These are phyloP conservation scores for Aratinga solstitialis DNA, from an alignment of 2,797 vertebrate species.

Conservation along the genomic window DNA sequence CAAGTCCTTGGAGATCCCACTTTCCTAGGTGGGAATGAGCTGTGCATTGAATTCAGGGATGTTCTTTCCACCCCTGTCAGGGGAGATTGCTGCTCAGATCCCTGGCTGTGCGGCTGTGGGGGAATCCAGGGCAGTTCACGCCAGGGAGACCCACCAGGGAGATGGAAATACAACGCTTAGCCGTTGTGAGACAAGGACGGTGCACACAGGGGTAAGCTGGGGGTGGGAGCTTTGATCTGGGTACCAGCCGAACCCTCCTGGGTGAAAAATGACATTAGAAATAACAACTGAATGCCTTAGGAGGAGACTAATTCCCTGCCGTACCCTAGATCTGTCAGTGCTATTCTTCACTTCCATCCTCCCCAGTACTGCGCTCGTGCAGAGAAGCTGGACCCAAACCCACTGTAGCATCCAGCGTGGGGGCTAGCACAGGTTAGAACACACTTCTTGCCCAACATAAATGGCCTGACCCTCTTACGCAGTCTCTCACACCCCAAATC, in stretches of 20 bases:
- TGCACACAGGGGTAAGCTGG: neutral
- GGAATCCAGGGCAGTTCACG: neutral
- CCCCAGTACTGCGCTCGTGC: accelerated
- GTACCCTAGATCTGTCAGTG: neutral
- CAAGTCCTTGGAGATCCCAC: neutral
- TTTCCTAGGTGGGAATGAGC: neutral
- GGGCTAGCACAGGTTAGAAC: neutral
- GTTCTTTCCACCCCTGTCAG: neutral
- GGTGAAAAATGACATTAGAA: neutral
- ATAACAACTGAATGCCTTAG: neutral
- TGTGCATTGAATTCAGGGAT: accelerated
- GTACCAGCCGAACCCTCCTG: neutral
- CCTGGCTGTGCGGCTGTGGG: neutral
- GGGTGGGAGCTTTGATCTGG: neutral
- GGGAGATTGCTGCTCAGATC: neutral
- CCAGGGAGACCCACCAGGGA: neutral
- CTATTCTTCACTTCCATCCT: neutral
- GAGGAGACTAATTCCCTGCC: neutral
- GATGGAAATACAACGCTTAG: neutral
- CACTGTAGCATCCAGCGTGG: accelerated
- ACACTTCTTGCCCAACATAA: neutral
- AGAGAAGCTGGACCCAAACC: neutral
- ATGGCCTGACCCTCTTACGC: neutral
- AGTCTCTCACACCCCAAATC: neutral
- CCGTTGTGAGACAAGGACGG: neutral